Percentiles rank a stretch among this genome's conserved stretches.
Evolutionary conservation across 2,797 vertebrate species (phyloP).

Genomic region (Philypnodon macrostomus): DNA sequence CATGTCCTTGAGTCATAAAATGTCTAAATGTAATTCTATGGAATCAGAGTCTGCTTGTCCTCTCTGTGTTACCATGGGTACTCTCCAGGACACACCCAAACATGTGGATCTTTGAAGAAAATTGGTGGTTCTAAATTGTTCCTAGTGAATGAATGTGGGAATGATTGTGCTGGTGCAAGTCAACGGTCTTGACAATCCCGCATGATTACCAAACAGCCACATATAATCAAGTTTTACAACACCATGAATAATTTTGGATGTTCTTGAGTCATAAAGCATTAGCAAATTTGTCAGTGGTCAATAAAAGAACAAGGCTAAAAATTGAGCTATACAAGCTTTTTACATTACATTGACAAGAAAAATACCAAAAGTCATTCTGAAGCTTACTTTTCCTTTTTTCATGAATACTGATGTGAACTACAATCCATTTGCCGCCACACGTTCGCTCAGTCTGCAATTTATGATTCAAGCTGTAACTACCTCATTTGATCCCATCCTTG

Average conservation of each 20-base stretch:
- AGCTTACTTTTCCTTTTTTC: slow-evolving; percentile 66
- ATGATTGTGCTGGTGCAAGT: no score
- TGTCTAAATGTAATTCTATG: no score
- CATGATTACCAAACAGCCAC: no score
- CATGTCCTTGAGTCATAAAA: slow-evolving; percentile 26
- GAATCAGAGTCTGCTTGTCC: no score
- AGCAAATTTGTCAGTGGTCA: not conserved
- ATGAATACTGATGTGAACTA: slow-evolving; percentile 77
- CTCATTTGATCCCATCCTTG: slow-evolving; percentile 77
- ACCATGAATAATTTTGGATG: no score
- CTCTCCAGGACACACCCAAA: no score
- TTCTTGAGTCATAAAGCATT: slow-evolving; percentile 22
- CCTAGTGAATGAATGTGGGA: no score
- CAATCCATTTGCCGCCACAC: slow-evolving; percentile 71
- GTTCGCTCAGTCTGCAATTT: slow-evolving; percentile 75
- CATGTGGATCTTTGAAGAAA: no score
- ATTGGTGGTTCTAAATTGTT: no score
- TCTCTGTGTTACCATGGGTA: no score
- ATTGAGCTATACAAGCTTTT: slow-evolving; percentile 52
- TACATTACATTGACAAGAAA: slow-evolving; percentile 48
- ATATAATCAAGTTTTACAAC: no score
- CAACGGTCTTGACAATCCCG: no score
- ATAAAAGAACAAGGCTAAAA: slow-evolving; percentile 26
- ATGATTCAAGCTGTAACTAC: slow-evolving; percentile 76
- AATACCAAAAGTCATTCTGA: slow-evolving; percentile 50